Conservation (phyloP, 1,140 invertebrate genomes). For the Drosophila bipectinata region DNA sequence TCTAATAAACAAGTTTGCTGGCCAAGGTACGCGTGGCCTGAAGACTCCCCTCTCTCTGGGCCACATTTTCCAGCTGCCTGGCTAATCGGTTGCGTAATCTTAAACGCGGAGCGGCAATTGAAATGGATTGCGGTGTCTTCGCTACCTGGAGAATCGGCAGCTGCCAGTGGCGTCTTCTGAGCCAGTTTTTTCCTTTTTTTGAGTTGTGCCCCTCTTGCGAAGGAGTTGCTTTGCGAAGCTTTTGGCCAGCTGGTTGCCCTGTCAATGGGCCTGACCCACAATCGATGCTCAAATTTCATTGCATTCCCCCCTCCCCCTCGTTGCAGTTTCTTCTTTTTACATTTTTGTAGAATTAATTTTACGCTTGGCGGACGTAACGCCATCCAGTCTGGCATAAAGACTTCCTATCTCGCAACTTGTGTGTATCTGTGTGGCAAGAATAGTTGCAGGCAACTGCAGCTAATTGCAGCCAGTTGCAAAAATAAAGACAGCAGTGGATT, state of each 20-base stretch:
- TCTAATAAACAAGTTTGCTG: constrained; percentile 77
- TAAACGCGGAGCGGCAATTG: constrained; percentile 77
- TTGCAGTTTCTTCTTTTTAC: constrained; percentile 1
- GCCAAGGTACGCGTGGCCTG: constrained; percentile 28
- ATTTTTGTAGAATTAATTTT: constrained; percentile 73
- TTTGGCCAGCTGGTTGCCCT: constrained; percentile 50
- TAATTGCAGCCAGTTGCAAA: constrained; percentile 76
- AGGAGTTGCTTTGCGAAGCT: constrained; percentile 22
- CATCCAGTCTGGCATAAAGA: constrained; percentile 48
- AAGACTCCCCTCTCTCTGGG: constrained; percentile 11
- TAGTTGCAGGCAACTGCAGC: constrained; percentile 65
- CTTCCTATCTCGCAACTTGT: constrained; percentile 1
- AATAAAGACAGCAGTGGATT: constrained; percentile 77
- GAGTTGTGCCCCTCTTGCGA: constrained; percentile 31
- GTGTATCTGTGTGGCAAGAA: constrained; percentile 46
- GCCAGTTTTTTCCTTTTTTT: constrained; percentile 7
- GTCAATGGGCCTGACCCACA: constrained; percentile 66
- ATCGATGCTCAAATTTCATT: constrained; percentile 81
- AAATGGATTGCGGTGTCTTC: constrained; percentile 70
- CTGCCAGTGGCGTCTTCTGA: constrained; percentile 44
- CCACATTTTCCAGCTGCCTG: constrained; percentile 74
- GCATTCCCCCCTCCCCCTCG: constrained; percentile 26
- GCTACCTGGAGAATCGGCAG: constrained; percentile 59
- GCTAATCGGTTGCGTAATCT: constrained; percentile 79
- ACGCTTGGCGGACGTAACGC: constrained; percentile 49